Percentiles rank a stretch among this genome's conserved stretches.
phyloP scores from a whole-genome alignment of 37 sponge, comb jelly and placozoan genomes.

The Beroe forskalii region DNA sequence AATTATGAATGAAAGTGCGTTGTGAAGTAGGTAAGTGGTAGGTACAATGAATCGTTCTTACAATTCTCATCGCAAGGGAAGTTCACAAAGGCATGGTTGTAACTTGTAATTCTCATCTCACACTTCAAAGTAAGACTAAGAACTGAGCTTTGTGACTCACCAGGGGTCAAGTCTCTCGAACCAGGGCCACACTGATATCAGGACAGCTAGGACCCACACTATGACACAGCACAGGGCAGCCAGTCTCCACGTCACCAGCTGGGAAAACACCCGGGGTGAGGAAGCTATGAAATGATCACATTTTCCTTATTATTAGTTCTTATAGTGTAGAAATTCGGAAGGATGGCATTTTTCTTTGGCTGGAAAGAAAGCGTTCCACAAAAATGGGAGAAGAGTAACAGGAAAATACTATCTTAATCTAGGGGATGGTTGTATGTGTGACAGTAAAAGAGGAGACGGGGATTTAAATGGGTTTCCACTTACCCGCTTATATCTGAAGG shows the following conservation, averaged over 20 bases:
- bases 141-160: background rate
- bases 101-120: background rate
- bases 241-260: background rate
- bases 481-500: conserved; percentile 46
- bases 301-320: no score
- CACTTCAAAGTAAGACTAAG: background rate
- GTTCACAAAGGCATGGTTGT: background rate
- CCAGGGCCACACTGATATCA: conserved; percentile 26
- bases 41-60: background rate
- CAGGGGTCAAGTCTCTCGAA: background rate
- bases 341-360: no score
- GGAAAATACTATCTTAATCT: no score
- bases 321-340: no score
- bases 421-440: no score
- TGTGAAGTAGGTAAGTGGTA: background rate
- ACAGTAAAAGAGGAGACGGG: no score
- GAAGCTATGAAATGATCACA: no score
- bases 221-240: background rate
- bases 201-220: background rate
- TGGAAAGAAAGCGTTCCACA: no score
- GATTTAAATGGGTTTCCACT: no score
- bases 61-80: background rate
- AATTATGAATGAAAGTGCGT: background rate
- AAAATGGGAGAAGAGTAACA: no score
- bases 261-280: no score